Evolutionary conservation across 2,797 vertebrate species (phyloP), one percentile per base, ranked within the genome.

Genomic region (Galago senegalensis): DNA sequence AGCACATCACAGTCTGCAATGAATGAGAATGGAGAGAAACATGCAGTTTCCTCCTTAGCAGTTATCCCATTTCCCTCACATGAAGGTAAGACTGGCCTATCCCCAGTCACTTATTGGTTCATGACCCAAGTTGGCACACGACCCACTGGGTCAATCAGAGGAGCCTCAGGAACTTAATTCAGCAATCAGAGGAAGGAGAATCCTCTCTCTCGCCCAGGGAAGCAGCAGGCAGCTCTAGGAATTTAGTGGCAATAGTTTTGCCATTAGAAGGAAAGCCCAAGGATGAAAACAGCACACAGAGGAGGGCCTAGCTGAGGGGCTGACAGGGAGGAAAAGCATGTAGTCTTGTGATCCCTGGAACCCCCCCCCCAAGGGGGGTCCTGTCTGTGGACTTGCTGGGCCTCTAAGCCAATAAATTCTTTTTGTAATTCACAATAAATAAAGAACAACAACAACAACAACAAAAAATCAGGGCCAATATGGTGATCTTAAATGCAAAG

Each of bases 171-270:
- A 58, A 67, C 60, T 77, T 29, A 21, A 56, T 53, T 77, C 56
- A 58, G 29, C 67, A 94, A 25, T 34, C 40, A 73, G 25, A 91
- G 27, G n/a, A 27, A 58, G 91, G 58, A 40, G 43, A 87, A 82
- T 10, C 61, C 11, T 25, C 20, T 60, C 1, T 77, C 27, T 53
- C 46, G 12, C 18, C 70, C 1, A n/a, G 43, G 20, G 20, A 81
- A 87, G 17, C 3, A 49, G 31, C 12, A 81, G 14, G 5, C 7
- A 31, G 3, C 34, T 53, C 60, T 8, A 43, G 31, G 56, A 34
- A 63, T 12, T 17, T 49, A 8, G 18, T 31, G 31, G 12, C 11
- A 43, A 63, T 10, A 46, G 18, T 27, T 43, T 60, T 60, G 25
- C 27, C 21, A 40, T 46, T 25, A 83, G 34, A 89, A 63, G 31